Evolutionary conservation across 92 coral and sea anemone genomes (phyloP).

Genomic region (Pocillopora meandrina): DNA sequence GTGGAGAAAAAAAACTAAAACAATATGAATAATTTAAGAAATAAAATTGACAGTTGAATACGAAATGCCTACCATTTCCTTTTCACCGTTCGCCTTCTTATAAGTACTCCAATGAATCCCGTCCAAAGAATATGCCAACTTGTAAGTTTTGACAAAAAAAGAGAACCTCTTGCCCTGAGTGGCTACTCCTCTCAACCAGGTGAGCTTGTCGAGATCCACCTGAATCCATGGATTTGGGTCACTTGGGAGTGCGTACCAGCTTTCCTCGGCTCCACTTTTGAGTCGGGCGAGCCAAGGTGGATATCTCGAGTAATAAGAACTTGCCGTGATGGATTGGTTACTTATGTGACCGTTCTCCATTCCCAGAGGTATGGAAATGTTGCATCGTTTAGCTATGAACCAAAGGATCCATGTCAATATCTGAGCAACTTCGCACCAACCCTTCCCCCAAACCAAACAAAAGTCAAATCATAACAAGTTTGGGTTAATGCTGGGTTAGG

Average conservation of each 20-base stretch:
- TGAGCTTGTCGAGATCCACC: constrained; percentile 25
- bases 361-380: constrained; percentile 19
- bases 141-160: constrained; percentile 17
- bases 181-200: constrained; percentile 22
- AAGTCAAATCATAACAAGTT: neutral
- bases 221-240: constrained; percentile 19
- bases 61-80: neutral
- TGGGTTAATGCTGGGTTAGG: too few relatives aligned
- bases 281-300: constrained; percentile 25
- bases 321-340: constrained; percentile 25
- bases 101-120: constrained; percentile 2
- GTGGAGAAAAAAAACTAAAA: too few relatives aligned
- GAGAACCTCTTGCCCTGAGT: constrained; percentile 32
- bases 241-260: constrained; percentile 15
- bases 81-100: neutral
- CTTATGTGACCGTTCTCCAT: constrained; percentile 22
- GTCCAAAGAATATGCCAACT: constrained; percentile 18
- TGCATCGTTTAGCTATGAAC: constrained; percentile 1
- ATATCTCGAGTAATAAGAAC: constrained; percentile 4
- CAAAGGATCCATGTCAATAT: too few relatives aligned
- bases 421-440: neutral
- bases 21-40: too few relatives aligned
- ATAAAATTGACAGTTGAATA: too few relatives aligned
- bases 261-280: neutral
- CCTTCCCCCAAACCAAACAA: neutral